Evolutionary conservation across 1,140 invertebrate species (phyloP), one percentile per base, ranked within the genome.

Genomic region (Steinernema khuongi): DNA sequence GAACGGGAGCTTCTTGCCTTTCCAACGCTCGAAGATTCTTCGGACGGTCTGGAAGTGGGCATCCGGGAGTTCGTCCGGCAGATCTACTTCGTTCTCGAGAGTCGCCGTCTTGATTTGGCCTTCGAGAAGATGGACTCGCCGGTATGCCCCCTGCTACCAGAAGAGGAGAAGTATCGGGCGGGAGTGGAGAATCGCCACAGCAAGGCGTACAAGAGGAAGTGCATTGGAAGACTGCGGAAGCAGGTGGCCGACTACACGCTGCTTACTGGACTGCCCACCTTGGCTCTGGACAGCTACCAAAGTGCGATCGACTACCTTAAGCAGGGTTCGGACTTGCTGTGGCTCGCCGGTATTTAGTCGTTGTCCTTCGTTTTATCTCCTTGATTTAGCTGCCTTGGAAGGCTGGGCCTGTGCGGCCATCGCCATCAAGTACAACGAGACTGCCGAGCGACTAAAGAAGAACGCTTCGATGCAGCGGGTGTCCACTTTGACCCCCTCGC

Each of bases 81-180:
- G 26, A 81, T 84, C 68, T 84, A 85, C 60, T 79, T 79, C 70
- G 80, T 84, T 19, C 43, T 84, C 1, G 83, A 84, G 66, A 82
- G 79, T 29, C 71, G 74, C 66, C 31, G 82, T 44, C 71, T 84
- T 1, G 83, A 84, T 32, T 70, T 70, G 14, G 75, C 79, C 19
- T 84, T 80, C 71, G 82, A 83, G 50, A 79, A 77, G 33, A 73
- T 77, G 71, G 82, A 83, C 18, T 18, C 33, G 26, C 77, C 79
- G 1, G 30, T 74, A 1, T 84, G 82, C 69, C 81, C 83, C 1
- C 30, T 75, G 4, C 71, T 84, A 17, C 77, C 78, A 0, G 80
- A 85, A 43, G 82, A 84, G 32, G 83, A 85, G 67, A 79, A 77
- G 36, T 83, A 79, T 36, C 70, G 73, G 22, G 76, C 83, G 31